phyloP scores from a whole-genome alignment of 2,113 vertebrate species.

The Misgurnus anguillicaudatus region DNA sequence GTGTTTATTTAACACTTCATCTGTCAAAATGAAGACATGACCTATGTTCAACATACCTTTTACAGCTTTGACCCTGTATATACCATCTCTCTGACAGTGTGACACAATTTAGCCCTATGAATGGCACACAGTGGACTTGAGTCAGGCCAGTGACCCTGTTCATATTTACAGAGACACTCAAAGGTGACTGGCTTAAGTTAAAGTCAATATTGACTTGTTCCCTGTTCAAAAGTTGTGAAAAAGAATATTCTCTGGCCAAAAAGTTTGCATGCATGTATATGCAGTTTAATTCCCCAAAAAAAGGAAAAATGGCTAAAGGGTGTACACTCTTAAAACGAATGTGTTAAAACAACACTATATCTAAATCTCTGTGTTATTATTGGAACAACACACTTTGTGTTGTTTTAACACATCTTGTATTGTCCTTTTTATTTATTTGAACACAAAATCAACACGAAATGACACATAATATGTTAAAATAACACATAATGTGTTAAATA shows the following conservation, averaged over 20 bases:
- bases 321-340: too few species aligned
- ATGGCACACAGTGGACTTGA: slow-evolving; percentile 36
- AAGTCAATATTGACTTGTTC: slow-evolving; percentile 36
- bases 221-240: slow-evolving; percentile 1
- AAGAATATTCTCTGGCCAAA: background rate
- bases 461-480: too few species aligned
- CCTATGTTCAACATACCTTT: slow-evolving; percentile 12
- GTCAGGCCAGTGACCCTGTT: slow-evolving; percentile 28
- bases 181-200: slow-evolving; percentile 13
- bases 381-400: too few species aligned
- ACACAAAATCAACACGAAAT: background rate
- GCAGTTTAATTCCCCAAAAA: background rate
- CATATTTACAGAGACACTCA: slow-evolving; percentile 50
- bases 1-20: slow-evolving; percentile 27
- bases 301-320: too few species aligned
- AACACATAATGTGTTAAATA: too few species aligned
- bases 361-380: too few species aligned
- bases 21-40: slow-evolving; percentile 25
- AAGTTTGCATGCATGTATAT: background rate
- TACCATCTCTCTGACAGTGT: slow-evolving; percentile 10
- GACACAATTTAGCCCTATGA: slow-evolving; percentile 46
- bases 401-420: too few species aligned
- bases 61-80: slow-evolving; percentile 13
- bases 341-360: too few species aligned
- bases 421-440: background rate